Evolutionary conservation across 2,113 vertebrate genomes (phyloP).

Genomic region (Bufo gargarizans): DNA sequence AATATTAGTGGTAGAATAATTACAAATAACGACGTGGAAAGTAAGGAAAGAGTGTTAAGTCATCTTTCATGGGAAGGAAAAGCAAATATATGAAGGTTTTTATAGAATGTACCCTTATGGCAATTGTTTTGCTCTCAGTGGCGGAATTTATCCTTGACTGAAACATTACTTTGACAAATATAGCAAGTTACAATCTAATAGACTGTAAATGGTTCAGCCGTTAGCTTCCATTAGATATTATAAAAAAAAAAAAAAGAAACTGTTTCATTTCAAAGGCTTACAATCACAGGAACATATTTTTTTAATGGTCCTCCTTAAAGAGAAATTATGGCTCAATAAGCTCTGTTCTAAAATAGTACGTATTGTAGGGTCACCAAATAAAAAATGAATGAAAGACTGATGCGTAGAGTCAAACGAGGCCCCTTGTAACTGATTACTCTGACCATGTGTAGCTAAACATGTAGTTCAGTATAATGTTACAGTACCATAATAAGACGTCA

Average conservation of each 20-base stretch:
- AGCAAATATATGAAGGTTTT: slow-evolving; percentile 31
- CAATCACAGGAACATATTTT: slow-evolving; percentile 16
- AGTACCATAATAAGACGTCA: too few relatives aligned
- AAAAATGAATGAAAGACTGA: not conserved
- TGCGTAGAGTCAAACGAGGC: too few relatives aligned
- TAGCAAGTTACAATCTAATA: slow-evolving; percentile 52
- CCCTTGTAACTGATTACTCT: too few relatives aligned
- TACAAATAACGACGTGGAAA: slow-evolving; percentile 38
- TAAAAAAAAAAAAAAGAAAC: slow-evolving; percentile 32
- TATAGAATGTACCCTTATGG: slow-evolving; percentile 40
- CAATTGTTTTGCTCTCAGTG: slow-evolving; percentile 44
- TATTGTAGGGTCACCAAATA: not conserved
- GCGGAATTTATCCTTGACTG: slow-evolving; percentile 44
- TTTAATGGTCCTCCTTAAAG: slow-evolving; percentile 6
- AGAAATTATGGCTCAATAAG: not conserved
- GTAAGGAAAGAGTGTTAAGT: slow-evolving; percentile 23
- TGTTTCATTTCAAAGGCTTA: slow-evolving; percentile 10
- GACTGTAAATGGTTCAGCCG: slow-evolving; percentile 46
- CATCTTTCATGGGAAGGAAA: not conserved
- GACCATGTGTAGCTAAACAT: too few relatives aligned
- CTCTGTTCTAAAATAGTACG: not conserved
- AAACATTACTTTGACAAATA: slow-evolving; percentile 53
- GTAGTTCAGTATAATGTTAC: too few relatives aligned
- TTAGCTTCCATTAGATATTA: slow-evolving; percentile 45
- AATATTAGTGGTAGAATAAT: slow-evolving; percentile 52